Evolutionary conservation across 2,113 vertebrate genomes (phyloP), one percentile per base, ranked within the genome.

Genomic region (Tetraodon nigroviridis): DNA sequence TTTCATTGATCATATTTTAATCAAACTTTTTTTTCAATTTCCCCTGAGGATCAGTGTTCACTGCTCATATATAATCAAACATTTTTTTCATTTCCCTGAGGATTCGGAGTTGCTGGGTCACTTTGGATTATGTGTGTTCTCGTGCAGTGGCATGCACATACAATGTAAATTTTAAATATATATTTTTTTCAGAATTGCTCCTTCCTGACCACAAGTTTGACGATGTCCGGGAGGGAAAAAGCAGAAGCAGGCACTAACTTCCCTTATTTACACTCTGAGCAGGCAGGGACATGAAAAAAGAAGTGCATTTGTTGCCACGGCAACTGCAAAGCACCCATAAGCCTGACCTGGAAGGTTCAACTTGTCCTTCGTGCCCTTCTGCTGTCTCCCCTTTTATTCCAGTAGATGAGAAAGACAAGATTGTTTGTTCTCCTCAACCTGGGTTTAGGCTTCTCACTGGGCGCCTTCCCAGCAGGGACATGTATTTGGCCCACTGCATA

Each of bases 261-360:
- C 54, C 41, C 58, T 60, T 66, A 48, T 63, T 76, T 68, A 77
- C 79, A 76, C 60, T 61, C 54, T 12, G 64, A 73, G 64, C 67
- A 73, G 64, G 47, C 70, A 61, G 1, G 1, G 49, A 58, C 17
- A 42, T 63, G 18, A 55, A 53, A 73, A 59, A 67, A 51, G 42
- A 8, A 37, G 32, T 11, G 12, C 32, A 68, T 75, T 57, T 73
- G 86, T 89, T 83, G 50, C 85, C 56, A 84, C 73, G 79, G 83
- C 72, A 82, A 89, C 78, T 41, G 11, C 16, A 32, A 58, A 75
- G 67, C 51, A 56, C 73, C 12, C 48, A 69, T 58, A 70, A 75
- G 66, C 73, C 64, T 20, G 14, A 47, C 64, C 47, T 70, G 67
- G 51, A 52, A 61, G 68, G 55, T 61, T 67, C 40, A 61, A 66